Evolutionary conservation across 2,888 invertebrate species (phyloP), one percentile per base, ranked within the genome.

Genomic region (Baronia brevicornis): DNA sequence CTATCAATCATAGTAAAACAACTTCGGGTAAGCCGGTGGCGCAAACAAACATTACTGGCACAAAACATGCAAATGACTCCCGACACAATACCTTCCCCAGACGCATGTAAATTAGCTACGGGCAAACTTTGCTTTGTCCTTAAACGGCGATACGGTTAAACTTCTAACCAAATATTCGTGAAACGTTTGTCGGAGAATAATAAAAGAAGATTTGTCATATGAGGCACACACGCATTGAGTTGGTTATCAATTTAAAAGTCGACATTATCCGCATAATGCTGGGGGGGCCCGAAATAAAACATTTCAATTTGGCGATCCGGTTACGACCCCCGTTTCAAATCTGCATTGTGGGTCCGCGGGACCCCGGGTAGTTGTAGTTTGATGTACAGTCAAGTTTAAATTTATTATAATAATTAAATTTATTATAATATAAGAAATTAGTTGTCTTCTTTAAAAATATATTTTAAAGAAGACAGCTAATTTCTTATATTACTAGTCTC

Each of bases 231-330:
- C 66, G 67, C 69, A 71, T 67, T 54, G 58, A 60, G 62, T 65
- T 63, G 70, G 78, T 84, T 82, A 80, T 82, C 82, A 82, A 80
- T 82, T 80, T 77, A 77, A 70, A 79, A 79, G 80, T 74, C 66
- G 69, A 67, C 54, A 73, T 79, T 73, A 82, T 73, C 64, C 69
- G 38, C 55, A 62, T 72, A 73, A 72, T 71, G 65, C 67, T 52
- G 39, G 45, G 60, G 72, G 77, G 69, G 63, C n/a, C 54, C 49
- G 66, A 66, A 67, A 82, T 84, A 84, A 80, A 82, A 84, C 84
- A 84, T 84, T 84, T 82, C 84, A 82, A 84, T 84, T 82, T 84
- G 61, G 75, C 68, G 78, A 82, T 82, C 84, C 80, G 82, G 84
- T 82, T 82, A 69, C 71, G 66, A 57, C 69, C 73, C 79, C 69